Conservation (phyloP, 2,113 vertebrate species). For the Agelaius tricolor region DNA sequence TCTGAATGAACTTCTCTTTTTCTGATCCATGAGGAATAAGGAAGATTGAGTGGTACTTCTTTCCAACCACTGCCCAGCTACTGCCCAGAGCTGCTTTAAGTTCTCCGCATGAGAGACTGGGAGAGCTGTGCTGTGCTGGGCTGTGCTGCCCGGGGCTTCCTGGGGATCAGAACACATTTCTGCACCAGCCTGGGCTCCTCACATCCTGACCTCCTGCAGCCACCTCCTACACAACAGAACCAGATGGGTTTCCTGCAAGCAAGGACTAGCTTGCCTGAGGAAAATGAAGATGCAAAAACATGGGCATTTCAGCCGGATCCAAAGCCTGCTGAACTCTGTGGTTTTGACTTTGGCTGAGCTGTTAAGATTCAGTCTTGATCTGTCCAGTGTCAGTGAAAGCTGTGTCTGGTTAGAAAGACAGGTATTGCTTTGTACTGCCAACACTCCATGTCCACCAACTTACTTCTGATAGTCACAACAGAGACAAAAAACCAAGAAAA, state of each 20-base stretch:
- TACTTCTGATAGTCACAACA: background rate
- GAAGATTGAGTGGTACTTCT: background rate
- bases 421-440: background rate
- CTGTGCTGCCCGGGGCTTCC: background rate
- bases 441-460: background rate
- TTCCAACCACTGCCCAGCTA: background rate
- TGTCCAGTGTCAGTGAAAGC: background rate
- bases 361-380: accelerated
- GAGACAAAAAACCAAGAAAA: background rate
- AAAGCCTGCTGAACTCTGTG: background rate
- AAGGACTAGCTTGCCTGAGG: background rate
- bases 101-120: background rate
- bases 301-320: background rate
- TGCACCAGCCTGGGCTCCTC: background rate
- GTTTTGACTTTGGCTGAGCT: background rate
- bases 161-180: background rate
- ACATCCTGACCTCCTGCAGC: background rate
- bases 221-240: background rate
- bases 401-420: background rate
- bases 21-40: background rate
- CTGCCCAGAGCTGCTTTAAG: background rate
- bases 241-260: background rate
- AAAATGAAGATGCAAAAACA: background rate
- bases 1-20: background rate
- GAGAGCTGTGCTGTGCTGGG: background rate